Conservation (phyloP, 53 echinoderm and acorn worm genomes). For the Apostichopus leukothele region DNA sequence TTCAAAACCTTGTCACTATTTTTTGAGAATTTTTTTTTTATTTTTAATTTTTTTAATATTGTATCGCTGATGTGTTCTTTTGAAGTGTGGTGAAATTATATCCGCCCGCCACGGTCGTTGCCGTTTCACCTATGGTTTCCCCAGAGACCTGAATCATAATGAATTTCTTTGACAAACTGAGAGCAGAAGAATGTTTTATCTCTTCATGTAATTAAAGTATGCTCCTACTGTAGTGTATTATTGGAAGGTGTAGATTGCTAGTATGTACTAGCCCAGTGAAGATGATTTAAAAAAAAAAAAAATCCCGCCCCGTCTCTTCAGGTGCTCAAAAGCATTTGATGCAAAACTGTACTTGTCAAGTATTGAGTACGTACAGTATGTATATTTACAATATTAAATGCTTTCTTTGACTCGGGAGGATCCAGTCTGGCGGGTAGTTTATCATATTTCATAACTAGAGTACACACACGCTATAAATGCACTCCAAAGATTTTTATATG, state of each 20-base stretch:
- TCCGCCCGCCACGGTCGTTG: slow-evolving; percentile 24
- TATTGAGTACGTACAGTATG: no score
- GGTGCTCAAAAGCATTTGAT: no score
- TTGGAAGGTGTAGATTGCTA: not conserved
- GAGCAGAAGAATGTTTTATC: not conserved
- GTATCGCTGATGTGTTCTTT: slow-evolving; percentile 9
- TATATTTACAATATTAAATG: no score
- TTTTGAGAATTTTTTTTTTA: not conserved
- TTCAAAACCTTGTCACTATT: not conserved
- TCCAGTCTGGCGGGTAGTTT: no score
- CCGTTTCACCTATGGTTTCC: slow-evolving; percentile 23
- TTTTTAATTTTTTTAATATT: slow-evolving; percentile 34
- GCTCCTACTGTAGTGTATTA: not conserved
- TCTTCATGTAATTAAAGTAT: slow-evolving; percentile 22
- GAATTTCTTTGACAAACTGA: slow-evolving; percentile 23
- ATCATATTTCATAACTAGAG: no score
- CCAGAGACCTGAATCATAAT: slow-evolving; percentile 17
- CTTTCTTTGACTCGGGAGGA: no score
- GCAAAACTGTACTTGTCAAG: no score
- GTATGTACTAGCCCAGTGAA: not conserved
- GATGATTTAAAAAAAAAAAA: not conserved
- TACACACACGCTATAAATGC: no score
- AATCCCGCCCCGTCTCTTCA: no score
- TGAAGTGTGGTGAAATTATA: slow-evolving; percentile 22
- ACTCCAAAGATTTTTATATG: no score